Conservation (phyloP, 2,797 vertebrate species). For the Mycteria americana region DNA sequence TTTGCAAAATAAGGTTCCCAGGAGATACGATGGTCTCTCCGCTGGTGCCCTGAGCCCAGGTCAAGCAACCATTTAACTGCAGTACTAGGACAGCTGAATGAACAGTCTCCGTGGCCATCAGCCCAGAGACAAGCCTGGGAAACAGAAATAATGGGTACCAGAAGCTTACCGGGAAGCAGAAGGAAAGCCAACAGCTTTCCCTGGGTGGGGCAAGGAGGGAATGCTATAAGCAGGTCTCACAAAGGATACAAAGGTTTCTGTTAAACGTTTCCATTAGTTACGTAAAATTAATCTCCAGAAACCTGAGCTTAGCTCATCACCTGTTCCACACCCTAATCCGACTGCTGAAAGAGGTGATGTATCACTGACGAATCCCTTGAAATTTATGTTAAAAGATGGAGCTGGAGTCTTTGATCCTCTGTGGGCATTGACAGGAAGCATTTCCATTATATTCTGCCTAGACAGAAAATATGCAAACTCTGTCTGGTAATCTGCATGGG, state of each 20-base stretch:
- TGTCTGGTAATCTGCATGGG: background rate
- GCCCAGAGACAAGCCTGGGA: background rate
- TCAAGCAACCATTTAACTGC: background rate
- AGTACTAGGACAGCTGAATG: background rate
- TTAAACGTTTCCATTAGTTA: background rate
- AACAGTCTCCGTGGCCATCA: accelerated
- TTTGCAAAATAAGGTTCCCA: background rate
- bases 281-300: conserved; percentile 10
- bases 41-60: background rate
- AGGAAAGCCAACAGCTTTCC: background rate
- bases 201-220: background rate
- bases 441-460: background rate
- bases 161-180: background rate
- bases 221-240: background rate
- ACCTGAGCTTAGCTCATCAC: conserved; percentile 20
- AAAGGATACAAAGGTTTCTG: background rate
- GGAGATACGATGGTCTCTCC: background rate
- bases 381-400: background rate
- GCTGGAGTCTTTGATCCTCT: background rate
- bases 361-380: background rate
- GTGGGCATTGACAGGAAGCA: background rate
- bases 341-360: background rate
- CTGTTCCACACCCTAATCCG: conserved; percentile 18
- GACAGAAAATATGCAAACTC: background rate
- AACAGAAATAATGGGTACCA: background rate